Evolutionary conservation across 2,113 vertebrate species (phyloP).

Genomic region (Forbesichthys agassizii): DNA sequence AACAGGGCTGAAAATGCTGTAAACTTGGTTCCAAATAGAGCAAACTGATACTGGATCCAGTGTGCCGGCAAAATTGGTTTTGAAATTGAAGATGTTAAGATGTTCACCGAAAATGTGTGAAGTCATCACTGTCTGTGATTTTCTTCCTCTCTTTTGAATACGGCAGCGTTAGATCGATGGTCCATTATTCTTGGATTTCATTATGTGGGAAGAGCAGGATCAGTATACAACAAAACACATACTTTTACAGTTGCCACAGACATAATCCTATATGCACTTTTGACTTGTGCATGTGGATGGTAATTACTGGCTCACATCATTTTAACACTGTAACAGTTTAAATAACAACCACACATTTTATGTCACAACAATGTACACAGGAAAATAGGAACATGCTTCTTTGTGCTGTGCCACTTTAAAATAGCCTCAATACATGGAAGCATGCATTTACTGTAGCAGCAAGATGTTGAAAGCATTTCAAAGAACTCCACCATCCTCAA

Average conservation of each 20-base stretch:
- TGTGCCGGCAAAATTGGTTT: slow-evolving; percentile 40
- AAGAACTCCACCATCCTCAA: no score
- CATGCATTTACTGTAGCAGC: no score
- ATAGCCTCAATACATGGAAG: no score
- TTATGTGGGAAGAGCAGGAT: slow-evolving; percentile 63
- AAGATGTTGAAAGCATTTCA: no score
- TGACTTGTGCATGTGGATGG: neutral
- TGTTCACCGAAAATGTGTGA: slow-evolving; percentile 64
- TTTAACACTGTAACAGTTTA: no score
- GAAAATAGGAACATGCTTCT: no score
- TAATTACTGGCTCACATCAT: no score
- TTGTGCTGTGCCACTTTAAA: no score
- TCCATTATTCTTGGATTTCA: slow-evolving; percentile 70
- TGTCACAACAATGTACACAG: no score
- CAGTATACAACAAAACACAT: slow-evolving; percentile 52
- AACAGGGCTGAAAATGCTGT: slow-evolving; percentile 51
- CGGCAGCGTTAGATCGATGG: slow-evolving; percentile 48
- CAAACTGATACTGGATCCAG: slow-evolving; percentile 60
- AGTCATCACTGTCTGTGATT: slow-evolving; percentile 62
- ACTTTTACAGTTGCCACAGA: slow-evolving; percentile 21
- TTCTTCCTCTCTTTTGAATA: slow-evolving; percentile 52
- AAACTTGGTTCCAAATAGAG: slow-evolving; percentile 63
- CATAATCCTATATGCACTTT: slow-evolving; percentile 2
- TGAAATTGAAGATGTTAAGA: slow-evolving; percentile 64
- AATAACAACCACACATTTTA: no score